phyloP scores from a whole-genome alignment of 2,797 vertebrate species.

The Linurgus olivaceus region DNA sequence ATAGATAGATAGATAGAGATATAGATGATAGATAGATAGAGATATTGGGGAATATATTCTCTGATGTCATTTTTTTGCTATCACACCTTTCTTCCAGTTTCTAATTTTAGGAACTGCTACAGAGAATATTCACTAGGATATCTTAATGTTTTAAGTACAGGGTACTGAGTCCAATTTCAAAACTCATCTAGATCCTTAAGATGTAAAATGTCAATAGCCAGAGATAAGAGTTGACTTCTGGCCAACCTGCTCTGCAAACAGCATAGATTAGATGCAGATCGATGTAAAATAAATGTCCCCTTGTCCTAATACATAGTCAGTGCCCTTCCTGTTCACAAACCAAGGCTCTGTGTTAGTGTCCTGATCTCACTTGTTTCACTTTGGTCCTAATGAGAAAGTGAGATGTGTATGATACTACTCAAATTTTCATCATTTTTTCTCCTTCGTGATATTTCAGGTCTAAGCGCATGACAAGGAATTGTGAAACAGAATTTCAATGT shows the following conservation, averaged over 20 bases:
- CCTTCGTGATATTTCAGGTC: neutral
- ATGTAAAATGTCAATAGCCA: slow-evolving; percentile 49
- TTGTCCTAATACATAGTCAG: neutral
- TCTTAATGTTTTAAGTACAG: neutral
- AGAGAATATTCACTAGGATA: neutral
- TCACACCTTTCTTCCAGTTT: neutral
- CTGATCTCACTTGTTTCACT: neutral
- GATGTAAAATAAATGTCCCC: slow-evolving; percentile 17
- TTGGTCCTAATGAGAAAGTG: neutral
- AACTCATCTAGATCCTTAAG: slow-evolving; percentile 9
- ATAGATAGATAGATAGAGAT: neutral
- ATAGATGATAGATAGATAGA: neutral
- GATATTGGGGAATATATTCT: neutral
- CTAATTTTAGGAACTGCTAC: slow-evolving; percentile 9
- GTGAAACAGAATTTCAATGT: slow-evolving; percentile 14
- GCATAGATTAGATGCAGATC: slow-evolving; percentile 65
- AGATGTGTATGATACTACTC: neutral
- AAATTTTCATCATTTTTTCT: neutral
- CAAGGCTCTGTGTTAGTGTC: neutral
- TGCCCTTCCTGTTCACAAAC: neutral
- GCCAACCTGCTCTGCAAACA: slow-evolving; percentile 20
- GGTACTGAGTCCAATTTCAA: slow-evolving; percentile 35
- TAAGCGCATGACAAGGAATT: neutral
- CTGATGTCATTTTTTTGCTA: neutral
- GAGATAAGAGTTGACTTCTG: slow-evolving; percentile 60